Evolutionary conservation across 2,888 invertebrate species (phyloP).

Genomic region (Sinentomon sp.): DNA sequence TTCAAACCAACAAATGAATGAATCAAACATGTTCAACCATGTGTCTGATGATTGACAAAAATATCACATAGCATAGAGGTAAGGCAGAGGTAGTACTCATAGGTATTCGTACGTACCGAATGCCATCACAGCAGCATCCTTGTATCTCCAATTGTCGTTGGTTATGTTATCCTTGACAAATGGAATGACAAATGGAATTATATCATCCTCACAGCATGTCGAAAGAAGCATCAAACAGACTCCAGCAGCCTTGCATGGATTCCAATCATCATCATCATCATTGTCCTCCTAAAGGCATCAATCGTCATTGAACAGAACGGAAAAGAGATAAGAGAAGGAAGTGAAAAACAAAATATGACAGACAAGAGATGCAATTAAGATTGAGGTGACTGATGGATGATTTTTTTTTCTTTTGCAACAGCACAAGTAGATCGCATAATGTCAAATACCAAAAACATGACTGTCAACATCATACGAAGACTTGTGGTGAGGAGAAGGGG

Average conservation of each 20-base stretch:
- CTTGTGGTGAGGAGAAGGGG: too few relatives aligned
- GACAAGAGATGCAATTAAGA: not conserved
- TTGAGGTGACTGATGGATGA: too few relatives aligned
- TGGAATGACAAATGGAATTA: constrained; percentile 81
- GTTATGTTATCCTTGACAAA: constrained; percentile 88
- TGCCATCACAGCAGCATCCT: constrained; percentile 96
- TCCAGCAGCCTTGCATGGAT: constrained; percentile 94
- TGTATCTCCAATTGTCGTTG: constrained; percentile 63
- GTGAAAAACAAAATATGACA: constrained; percentile 1
- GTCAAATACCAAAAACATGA: too few relatives aligned
- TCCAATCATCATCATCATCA: constrained; percentile 98
- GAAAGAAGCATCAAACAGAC: constrained; percentile 94
- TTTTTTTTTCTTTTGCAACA: too few relatives aligned
- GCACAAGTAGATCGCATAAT: too few relatives aligned
- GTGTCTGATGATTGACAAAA: too few relatives aligned
- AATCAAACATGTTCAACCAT: too few relatives aligned
- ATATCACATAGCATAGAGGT: too few relatives aligned
- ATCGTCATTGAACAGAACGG: constrained; percentile 5
- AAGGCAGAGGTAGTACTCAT: too few relatives aligned
- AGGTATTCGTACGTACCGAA: constrained; percentile 34
- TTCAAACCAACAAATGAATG: too few relatives aligned
- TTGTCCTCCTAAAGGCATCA: constrained; percentile 36
- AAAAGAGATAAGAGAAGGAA: not conserved
- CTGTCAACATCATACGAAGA: too few relatives aligned
- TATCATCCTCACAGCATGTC: constrained; percentile 87